Base-by-base conservation (phyloP, 1,140 invertebrate species). In the Drosophila erecta region DNA sequence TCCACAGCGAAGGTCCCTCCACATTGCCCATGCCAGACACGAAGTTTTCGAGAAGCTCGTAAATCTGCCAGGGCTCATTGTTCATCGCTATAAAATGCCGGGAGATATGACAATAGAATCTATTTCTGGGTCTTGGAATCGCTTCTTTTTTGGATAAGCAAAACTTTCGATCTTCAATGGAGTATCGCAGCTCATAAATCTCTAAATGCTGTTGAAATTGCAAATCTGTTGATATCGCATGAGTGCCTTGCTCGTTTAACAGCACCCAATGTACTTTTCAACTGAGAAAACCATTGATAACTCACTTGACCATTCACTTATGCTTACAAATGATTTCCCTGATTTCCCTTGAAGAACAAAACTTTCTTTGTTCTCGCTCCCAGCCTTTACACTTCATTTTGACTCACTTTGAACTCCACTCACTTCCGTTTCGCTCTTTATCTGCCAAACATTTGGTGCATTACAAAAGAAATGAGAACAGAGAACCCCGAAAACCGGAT, bases 111-210 rank as follows among this genome's bases (percentile, higher is more conserved):
- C 65, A 84, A 78, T 66, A 71, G 79, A 70, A 77, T 57, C 47
- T 17, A 61, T 56, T 51, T 55, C 17, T 17, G 47, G 40, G 56
- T 64, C 14, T 14, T 38, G 4, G 11, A 14, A 38, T 4, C 11
- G 11, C 41, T 20, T 64, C 20, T n/a, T 44, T 58, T 64, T 43
- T 64, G 30, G 20, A n/a, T 62, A 59, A 60, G 53, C 58, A 83
- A 79, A 65, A 83, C 75, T 79, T 84, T 84, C 80, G 24, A 47
- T 72, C 76, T 83, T 47, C 38, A 43, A 56, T 53, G 24, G 20
- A 15, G 15, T 10, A 6, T 44, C 14, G 0, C 24, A 24, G 14
- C 12, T 61, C n/a, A 17, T 27, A 43, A 43, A 56, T 15, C 11
- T 7, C 8, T 4, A 24, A 27, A 15, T 30, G 14, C 7, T 8